Conservation (phyloP, 2,888 invertebrate genomes). For the Idaea straminata region DNA sequence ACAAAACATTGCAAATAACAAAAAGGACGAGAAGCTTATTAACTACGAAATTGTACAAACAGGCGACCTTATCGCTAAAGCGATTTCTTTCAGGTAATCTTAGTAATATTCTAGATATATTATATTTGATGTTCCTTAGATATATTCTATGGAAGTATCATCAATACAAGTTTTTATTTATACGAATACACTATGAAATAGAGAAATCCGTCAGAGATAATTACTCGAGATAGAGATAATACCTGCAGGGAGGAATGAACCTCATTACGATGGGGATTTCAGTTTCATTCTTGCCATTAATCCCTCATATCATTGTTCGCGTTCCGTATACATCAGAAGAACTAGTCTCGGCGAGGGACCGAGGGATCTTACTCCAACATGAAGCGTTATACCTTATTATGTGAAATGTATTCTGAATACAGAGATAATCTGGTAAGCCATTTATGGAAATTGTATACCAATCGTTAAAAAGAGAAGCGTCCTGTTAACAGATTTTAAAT, state of each 20-base stretch:
- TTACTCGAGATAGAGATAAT: conserved; percentile 58
- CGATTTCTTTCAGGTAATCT: too few relatives aligned
- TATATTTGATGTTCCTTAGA: too few relatives aligned
- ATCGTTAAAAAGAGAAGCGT: conserved; percentile 79
- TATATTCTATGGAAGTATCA: conserved; percentile 7
- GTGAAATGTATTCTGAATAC: conserved; percentile 60
- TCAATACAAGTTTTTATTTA: conserved; percentile 40
- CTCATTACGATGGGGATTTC: conserved; percentile 59
- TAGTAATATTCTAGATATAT: too few relatives aligned
- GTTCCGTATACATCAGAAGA: conserved; percentile 34
- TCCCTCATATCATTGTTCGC: conserved; percentile 53
- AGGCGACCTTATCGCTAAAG: too few relatives aligned
- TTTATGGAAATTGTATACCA: conserved; percentile 80
- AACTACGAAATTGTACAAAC: too few relatives aligned
- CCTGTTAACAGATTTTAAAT: conserved; percentile 81
- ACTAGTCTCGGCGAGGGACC: conserved; percentile 28
- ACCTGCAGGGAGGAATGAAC: conserved; percentile 48
- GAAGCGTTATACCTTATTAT: conserved; percentile 62
- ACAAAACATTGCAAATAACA: too few relatives aligned
- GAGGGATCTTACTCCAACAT: conserved; percentile 32
- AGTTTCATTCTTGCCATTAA: conserved; percentile 51
- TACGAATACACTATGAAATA: conserved; percentile 33
- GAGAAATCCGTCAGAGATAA: conserved; percentile 54
- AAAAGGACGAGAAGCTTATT: too few relatives aligned
- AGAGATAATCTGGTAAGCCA: conserved; percentile 72